Percentiles rank a stretch among this genome's conserved stretches.
These are phyloP conservation scores for Platysternon megacephalum DNA, from an alignment of 2,113 vertebrate genomes.

Conservation along the genomic window DNA sequence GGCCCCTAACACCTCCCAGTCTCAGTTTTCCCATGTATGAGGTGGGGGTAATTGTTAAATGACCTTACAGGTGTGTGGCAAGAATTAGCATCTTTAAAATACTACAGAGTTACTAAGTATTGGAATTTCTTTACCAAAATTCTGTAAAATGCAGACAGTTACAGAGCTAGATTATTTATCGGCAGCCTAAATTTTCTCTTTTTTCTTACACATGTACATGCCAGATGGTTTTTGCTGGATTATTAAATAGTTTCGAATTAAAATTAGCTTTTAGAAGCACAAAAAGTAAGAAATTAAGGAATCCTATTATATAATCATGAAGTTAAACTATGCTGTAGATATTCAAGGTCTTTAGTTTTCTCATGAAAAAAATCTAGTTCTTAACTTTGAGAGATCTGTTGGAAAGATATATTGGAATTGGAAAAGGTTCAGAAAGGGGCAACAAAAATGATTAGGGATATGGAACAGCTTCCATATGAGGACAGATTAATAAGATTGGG, in stretches of 20 bases:
- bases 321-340: not conserved
- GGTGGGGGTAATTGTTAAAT: not conserved
- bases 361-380: not conserved
- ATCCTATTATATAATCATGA: not conserved
- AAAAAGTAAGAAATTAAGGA: slow-evolving; percentile 3
- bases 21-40: not conserved
- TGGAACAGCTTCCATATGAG: no score
- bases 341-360: not conserved
- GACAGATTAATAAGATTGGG: no score
- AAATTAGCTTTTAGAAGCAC: slow-evolving; percentile 5
- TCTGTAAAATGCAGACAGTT: not conserved
- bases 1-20: not conserved
- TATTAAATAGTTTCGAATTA: slow-evolving; percentile 31
- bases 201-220: not conserved
- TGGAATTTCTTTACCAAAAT: not conserved
- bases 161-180: not conserved
- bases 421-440: no score
- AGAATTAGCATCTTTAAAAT: not conserved
- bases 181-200: slow-evolving; percentile 18
- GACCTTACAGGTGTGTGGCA: not conserved
- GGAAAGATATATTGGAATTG: no score
- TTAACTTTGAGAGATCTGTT: not conserved
- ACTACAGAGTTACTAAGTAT: rapidly evolving
- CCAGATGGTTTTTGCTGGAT: slow-evolving; percentile 9
- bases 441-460: no score